A percentile compares a stretch with the other conserved stretches of the same genome.
phyloP scores from a whole-genome alignment of 2,888 invertebrate genomes.

The Hirtodrosophila histrioides region DNA sequence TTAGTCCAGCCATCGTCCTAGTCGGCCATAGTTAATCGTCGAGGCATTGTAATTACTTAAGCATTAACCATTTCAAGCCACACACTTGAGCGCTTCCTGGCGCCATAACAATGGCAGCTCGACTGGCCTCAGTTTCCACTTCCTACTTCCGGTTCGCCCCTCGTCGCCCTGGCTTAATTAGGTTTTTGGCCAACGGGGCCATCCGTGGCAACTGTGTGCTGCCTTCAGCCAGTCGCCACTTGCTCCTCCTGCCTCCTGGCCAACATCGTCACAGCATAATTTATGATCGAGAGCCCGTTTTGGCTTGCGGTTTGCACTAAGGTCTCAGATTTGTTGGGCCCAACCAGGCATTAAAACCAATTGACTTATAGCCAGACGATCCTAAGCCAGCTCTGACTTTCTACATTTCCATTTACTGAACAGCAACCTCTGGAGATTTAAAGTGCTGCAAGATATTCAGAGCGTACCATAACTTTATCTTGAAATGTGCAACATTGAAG shows the following conservation, averaged over 20 bases:
- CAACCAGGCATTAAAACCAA: slow-evolving; percentile 70
- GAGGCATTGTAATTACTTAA: slow-evolving; percentile 79
- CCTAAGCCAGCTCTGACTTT: background rate
- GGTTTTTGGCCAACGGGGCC: slow-evolving; percentile 71
- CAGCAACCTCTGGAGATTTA: too few relatives aligned
- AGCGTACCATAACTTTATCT: too few relatives aligned
- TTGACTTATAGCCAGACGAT: slow-evolving; percentile 66
- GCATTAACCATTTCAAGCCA: slow-evolving; percentile 72
- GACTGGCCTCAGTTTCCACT: slow-evolving; percentile 10
- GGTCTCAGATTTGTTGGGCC: slow-evolving; percentile 57
- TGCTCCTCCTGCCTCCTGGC: slow-evolving; percentile 28
- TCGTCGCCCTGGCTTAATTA: slow-evolving; percentile 70
- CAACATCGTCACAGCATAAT: slow-evolving; percentile 63
- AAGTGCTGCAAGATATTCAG: too few relatives aligned
- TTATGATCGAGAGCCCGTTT: slow-evolving; percentile 78
- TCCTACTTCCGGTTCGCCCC: slow-evolving; percentile 32
- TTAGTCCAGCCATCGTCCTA: slow-evolving; percentile 37
- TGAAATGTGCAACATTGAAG: too few relatives aligned
- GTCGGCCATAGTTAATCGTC: slow-evolving; percentile 74
- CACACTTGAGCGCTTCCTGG: slow-evolving; percentile 73
- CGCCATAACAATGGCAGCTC: slow-evolving; percentile 43
- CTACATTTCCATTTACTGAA: background rate
- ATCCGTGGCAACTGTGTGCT: slow-evolving; percentile 10
- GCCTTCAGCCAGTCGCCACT: slow-evolving; percentile 7
- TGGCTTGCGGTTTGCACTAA: slow-evolving; percentile 64